These are phyloP conservation scores for Meiosimyza decipiens DNA, from an alignment of 2,888 invertebrate species.

Conservation along the genomic window DNA sequence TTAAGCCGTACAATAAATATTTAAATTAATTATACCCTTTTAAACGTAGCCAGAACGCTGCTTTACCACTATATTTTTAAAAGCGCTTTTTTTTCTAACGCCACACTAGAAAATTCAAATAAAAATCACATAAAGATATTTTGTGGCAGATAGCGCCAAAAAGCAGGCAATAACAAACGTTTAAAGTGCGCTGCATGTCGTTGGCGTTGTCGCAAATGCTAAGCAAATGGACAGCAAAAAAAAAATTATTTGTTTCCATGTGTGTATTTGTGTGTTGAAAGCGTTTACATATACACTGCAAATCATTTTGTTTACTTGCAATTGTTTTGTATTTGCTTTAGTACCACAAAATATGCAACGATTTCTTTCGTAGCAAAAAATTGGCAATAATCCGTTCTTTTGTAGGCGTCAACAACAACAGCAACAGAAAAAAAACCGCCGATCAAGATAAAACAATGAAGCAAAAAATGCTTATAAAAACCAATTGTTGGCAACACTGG, in stretches of 20 bases:
- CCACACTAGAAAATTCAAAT: constrained; percentile 40
- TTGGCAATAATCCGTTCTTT: constrained; percentile 26
- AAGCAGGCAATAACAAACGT: constrained; percentile 46
- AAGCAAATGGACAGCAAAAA: not conserved
- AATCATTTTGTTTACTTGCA: not conserved
- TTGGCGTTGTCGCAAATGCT: constrained; percentile 7
- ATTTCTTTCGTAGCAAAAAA: constrained; percentile 32
- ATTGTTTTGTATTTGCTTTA: constrained; percentile 14
- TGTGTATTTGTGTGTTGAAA: not conserved
- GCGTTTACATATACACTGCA: constrained; percentile 36
- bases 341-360: constrained; percentile 56
- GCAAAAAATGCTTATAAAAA: not conserved
- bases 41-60: constrained; percentile 19
- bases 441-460: constrained; percentile 23
- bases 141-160: constrained; percentile 54
- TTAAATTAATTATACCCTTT: constrained; percentile 59
- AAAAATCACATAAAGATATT: constrained; percentile 58
- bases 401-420: constrained; percentile 11
- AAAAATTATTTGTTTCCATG: not conserved
- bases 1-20: constrained; percentile 60
- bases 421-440: not conserved
- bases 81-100: constrained; percentile 21
- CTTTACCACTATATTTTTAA: constrained; percentile 10
- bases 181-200: not conserved
- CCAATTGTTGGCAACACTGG: constrained; percentile 24